A percentile compares a stretch with the other conserved stretches of the same genome.
Conservation (phyloP, 2,797 vertebrate genomes). For the Valencia hispanica region DNA sequence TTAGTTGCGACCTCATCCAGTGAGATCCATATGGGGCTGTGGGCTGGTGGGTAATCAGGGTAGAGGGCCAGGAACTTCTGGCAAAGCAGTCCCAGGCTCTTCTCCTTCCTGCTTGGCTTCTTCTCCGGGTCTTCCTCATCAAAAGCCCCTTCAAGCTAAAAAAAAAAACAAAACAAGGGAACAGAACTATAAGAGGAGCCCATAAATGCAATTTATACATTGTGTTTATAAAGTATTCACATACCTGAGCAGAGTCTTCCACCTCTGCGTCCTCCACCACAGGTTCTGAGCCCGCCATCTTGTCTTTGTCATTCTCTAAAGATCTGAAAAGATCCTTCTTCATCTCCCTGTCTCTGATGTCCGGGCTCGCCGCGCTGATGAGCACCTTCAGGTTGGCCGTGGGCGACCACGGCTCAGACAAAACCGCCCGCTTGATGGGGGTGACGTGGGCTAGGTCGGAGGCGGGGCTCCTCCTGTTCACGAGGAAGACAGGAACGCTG, state of each 20-base stretch:
- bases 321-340: slow-evolving; percentile 91
- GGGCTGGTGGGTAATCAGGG: slow-evolving; percentile 87
- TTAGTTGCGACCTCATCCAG: slow-evolving; percentile 91
- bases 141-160: slow-evolving; percentile 80
- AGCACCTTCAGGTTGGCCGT: slow-evolving; percentile 95
- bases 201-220: neutral
- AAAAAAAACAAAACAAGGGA: neutral
- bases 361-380: slow-evolving; percentile 91
- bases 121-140: slow-evolving; percentile 88
- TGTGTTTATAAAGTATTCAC: neutral
- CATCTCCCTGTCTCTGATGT: slow-evolving; percentile 92
- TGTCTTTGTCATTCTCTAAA: slow-evolving; percentile 87
- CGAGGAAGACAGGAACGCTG: slow-evolving; percentile 65
- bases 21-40: slow-evolving; percentile 89
- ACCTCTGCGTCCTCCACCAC: slow-evolving; percentile 68
- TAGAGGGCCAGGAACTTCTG: slow-evolving; percentile 95
- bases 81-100: slow-evolving; percentile 93
- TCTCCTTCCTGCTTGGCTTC: slow-evolving; percentile 94
- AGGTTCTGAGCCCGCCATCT: slow-evolving; percentile 66
- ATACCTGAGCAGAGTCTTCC: slow-evolving; percentile 82
- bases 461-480: slow-evolving; percentile 77
- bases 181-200: neutral
- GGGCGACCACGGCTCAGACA: slow-evolving; percentile 89
- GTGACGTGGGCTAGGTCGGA: slow-evolving; percentile 86
- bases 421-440: slow-evolving; percentile 82